Evolutionary conservation across 2,113 vertebrate species (phyloP).

Genomic region (Gambusia holbrooki): DNA sequence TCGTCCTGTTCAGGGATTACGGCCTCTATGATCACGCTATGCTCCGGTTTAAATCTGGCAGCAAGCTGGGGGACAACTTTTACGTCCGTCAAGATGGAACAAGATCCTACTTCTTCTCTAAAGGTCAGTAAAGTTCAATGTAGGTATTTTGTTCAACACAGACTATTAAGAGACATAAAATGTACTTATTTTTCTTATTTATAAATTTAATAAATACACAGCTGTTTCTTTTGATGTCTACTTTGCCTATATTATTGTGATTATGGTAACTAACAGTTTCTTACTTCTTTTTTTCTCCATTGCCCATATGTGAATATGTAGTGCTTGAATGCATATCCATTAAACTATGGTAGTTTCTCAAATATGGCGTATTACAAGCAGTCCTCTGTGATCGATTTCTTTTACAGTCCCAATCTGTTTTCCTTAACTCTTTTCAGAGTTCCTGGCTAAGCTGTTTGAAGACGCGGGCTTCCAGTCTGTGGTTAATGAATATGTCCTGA

Average conservation of each 20-base stretch:
- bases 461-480: slow-evolving; percentile 81
- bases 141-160: not conserved
- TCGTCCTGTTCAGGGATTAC: slow-evolving; percentile 93
- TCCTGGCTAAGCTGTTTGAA: slow-evolving; percentile 85
- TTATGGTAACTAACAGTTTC: not conserved
- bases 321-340: not conserved
- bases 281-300: not conserved
- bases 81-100: slow-evolving; percentile 97
- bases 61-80: slow-evolving; percentile 93
- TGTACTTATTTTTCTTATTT: too few relatives aligned
- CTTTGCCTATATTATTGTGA: not conserved
- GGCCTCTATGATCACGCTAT: slow-evolving; percentile 94
- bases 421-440: slow-evolving; percentile 75
- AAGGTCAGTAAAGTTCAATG: slow-evolving; percentile 79
- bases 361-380: not conserved
- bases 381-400: not conserved
- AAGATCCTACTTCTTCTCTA: slow-evolving; percentile 92
- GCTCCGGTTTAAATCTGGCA: slow-evolving; percentile 92
- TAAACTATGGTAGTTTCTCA: not conserved
- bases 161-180: too few relatives aligned
- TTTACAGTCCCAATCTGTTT: not conserved
- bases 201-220: too few relatives aligned
- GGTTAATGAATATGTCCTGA: slow-evolving; percentile 88
- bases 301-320: not conserved
- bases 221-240: not conserved